Base-by-base conservation (phyloP, 2,113 vertebrate species). In the Anolis sagrei region DNA sequence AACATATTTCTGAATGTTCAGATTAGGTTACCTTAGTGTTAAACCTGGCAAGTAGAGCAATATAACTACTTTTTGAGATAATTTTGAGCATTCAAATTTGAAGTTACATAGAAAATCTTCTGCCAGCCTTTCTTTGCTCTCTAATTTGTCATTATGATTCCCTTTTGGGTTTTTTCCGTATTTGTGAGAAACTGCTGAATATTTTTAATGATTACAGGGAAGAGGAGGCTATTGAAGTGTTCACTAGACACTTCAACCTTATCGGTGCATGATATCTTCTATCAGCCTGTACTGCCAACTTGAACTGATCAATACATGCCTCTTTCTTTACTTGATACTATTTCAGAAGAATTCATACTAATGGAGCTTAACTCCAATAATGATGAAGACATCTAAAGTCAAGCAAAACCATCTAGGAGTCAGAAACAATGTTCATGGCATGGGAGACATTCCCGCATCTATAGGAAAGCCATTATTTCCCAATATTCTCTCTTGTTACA, bases 331-430 rank as follows among this genome's bases (percentile, higher is more conserved):
- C 32, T 49, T 62, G 76, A 78, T 91, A 82, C 82, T 77, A 87
- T 92, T 86, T 90, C 80, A 90, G 90, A 74, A 90, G 84, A 81
- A 91, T 34, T 29, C 88, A 84, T 86, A 83, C 82, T 86, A 90
- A 92, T 83, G 74, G 86, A 66, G 75, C 58, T 90, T 58, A 39
- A 0, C 29, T 14, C 54, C 54, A 58, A 58, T 0, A 90, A 62
- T 8, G 1, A 76, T 81, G 32, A 4, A 83, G 70, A 79, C 77
- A 70, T 80, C 16, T 25, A 86, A 86, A 87, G 76, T n/a, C 32
- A 51, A n/a, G 14, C 54, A 58, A 58, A 58, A 1, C 54, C 16
- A 58, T 58, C 14, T 18, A 18, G 54, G 54, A 58, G 54, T 13
- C 14, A 4, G 13, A 90, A 79, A 0, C 1, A 85, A 86, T 79